Evolutionary conservation across 2,888 invertebrate species (phyloP).

Genomic region (Sicus ferrugineus): DNA sequence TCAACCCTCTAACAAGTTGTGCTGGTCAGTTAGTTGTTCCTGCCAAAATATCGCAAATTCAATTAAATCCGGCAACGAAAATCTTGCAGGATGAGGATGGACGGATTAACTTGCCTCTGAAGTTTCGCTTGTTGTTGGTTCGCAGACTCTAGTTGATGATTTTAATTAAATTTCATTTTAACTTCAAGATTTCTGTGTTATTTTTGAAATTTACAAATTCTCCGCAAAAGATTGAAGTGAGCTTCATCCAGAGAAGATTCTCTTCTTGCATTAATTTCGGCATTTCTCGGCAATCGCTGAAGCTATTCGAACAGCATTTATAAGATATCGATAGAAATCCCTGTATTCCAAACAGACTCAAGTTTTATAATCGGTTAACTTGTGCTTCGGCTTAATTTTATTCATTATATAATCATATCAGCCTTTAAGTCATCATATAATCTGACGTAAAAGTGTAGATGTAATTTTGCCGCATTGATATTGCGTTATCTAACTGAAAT

Average conservation of each 20-base stretch:
- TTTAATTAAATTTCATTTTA: no score
- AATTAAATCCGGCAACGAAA: constrained; percentile 12
- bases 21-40: constrained; percentile 14
- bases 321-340: no score
- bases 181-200: background rate
- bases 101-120: background rate
- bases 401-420: background rate
- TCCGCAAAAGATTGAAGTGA: background rate
- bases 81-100: background rate
- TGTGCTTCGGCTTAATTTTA: background rate
- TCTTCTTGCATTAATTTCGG: background rate
- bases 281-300: background rate
- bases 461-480: background rate
- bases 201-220: background rate
- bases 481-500: no score
- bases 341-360: no score
- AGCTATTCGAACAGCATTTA: background rate
- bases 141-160: background rate
- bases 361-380: no score
- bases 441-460: background rate
- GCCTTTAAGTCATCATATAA: background rate
- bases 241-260: background rate
- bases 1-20: background rate
- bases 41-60: background rate
- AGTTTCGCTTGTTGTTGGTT: background rate